phyloP scores from a whole-genome alignment of 2,113 vertebrate species.

The Anolis carolinensis region DNA sequence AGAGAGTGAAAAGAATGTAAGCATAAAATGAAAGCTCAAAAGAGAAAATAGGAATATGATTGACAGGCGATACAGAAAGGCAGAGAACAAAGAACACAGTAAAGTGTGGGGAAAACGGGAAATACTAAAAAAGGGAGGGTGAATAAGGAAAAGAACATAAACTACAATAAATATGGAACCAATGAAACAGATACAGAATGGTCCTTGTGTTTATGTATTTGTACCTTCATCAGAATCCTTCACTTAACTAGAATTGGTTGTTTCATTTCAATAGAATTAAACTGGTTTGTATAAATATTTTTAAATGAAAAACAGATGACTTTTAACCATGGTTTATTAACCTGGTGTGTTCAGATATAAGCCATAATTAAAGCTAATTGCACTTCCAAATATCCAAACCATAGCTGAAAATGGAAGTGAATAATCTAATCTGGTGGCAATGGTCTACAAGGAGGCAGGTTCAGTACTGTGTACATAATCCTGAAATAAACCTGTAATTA shows the following conservation, averaged over 20 bases:
- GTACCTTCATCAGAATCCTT: too few species aligned
- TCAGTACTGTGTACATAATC: too few species aligned
- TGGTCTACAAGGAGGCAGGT: not conserved
- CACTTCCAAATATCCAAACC: not conserved
- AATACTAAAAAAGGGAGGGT: not conserved
- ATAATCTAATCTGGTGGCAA: not conserved
- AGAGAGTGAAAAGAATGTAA: not conserved
- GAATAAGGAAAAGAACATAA: not conserved
- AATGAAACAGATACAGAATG: not conserved
- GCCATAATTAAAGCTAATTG: not conserved
- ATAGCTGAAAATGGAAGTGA: not conserved
- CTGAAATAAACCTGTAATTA: too few species aligned
- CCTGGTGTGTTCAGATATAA: not conserved
- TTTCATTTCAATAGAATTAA: not conserved
- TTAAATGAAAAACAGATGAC: not conserved
- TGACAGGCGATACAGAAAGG: not conserved
- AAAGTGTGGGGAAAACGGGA: not conserved
- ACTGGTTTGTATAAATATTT: not conserved
- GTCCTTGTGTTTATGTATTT: not conserved
- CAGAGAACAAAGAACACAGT: not conserved
- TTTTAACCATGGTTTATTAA: not conserved
- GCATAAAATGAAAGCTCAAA: conserved; percentile 9
- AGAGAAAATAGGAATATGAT: not conserved
- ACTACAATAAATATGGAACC: not conserved
- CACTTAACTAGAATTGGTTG: not conserved